These are phyloP conservation scores for Caenorhabditis inopinata DNA, from an alignment of 1,140 invertebrate species.

Conservation along the genomic window DNA sequence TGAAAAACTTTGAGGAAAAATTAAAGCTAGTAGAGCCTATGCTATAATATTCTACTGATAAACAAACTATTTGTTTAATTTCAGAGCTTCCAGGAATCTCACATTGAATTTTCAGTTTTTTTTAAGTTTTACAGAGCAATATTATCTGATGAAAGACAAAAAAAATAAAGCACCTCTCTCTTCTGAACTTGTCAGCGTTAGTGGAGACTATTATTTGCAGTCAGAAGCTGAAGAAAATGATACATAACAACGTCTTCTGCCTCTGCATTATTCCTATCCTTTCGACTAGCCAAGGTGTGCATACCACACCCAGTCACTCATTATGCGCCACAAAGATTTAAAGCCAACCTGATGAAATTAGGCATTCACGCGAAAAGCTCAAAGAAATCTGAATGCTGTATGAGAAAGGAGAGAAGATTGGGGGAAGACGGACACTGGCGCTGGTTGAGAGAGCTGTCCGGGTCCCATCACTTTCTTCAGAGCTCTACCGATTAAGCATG, in stretches of 20 bases:
- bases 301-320: not conserved
- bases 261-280: not conserved
- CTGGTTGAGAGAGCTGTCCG: not conserved
- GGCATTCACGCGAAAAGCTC: not conserved
- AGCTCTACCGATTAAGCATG: constrained; percentile 29
- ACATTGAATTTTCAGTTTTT: no score
- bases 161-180: no score
- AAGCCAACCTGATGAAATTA: not conserved
- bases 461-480: not conserved
- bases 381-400: not conserved
- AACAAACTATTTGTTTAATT: no score
- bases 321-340: not conserved
- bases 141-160: no score
- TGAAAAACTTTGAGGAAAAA: no score
- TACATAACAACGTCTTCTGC: not conserved
- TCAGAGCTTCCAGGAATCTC: no score
- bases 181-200: no score
- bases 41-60: no score
- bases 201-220: not conserved
- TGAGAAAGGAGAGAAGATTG: not conserved
- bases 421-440: not conserved
- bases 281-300: not conserved
- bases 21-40: no score
- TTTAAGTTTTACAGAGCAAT: no score
- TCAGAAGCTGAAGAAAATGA: not conserved